Percentiles rank a stretch among this genome's conserved stretches.
phyloP scores from a whole-genome alignment of 2,888 invertebrate genomes.

The Acrobasis consociella region DNA sequence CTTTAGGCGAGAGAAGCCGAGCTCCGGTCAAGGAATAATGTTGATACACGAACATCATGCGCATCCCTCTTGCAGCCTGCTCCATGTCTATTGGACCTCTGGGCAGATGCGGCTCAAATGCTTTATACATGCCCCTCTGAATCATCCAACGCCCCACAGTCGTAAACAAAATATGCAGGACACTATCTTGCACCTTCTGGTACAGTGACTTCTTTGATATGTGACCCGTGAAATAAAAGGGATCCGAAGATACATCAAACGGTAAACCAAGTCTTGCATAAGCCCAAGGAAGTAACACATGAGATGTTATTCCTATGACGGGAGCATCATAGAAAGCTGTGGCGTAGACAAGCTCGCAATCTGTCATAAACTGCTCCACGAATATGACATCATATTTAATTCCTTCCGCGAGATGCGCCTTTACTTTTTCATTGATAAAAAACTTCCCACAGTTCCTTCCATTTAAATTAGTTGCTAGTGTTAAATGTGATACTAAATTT shows the following conservation, averaged over 20 bases:
- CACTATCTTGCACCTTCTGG: constrained; percentile 48
- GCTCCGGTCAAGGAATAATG: constrained; percentile 45
- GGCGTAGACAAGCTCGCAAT: constrained; percentile 67
- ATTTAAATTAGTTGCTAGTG: neutral
- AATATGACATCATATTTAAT: constrained; percentile 70
- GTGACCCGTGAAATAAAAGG: constrained; percentile 65
- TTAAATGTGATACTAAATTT: neutral
- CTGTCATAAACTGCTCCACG: constrained; percentile 72
- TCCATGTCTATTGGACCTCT: constrained; percentile 60
- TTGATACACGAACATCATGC: constrained; percentile 45
- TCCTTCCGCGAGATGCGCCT: constrained; percentile 42
- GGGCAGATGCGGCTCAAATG: constrained; percentile 60
- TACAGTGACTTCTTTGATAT: constrained; percentile 53
- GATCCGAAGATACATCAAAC: constrained; percentile 72
- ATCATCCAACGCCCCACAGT: constrained; percentile 50
- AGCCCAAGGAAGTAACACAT: constrained; percentile 73
- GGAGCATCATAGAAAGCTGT: constrained; percentile 66
- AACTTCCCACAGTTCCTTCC: constrained; percentile 51
- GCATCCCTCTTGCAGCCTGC: constrained; percentile 55
- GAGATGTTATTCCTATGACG: constrained; percentile 78
- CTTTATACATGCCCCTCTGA: constrained; percentile 76
- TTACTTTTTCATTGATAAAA: constrained; percentile 51
- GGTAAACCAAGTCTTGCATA: constrained; percentile 72
- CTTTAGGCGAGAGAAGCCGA: constrained; percentile 42
- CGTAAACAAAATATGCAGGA: constrained; percentile 45